These are phyloP conservation scores for Idaea straminata DNA, from an alignment of 2,888 invertebrate genomes.

Conservation along the genomic window DNA sequence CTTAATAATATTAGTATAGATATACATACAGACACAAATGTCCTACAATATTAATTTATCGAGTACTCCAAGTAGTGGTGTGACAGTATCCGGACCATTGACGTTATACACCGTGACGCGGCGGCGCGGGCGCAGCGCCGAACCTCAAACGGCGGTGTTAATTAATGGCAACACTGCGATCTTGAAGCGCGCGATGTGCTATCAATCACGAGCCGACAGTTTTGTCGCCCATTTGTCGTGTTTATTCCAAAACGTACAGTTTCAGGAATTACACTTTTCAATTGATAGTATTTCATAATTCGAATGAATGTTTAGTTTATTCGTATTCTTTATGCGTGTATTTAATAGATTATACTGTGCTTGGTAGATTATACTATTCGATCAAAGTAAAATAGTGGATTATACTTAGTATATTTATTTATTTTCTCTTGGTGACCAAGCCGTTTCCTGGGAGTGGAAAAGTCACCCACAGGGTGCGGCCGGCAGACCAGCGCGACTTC, in stretches of 20 bases:
- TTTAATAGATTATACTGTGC: no score
- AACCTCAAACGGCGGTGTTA: conserved; percentile 50
- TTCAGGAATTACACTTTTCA: background rate
- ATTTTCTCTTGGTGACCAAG: no score
- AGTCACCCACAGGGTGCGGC: no score
- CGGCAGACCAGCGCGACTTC: no score
- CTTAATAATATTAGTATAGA: no score
- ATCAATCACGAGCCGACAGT: conserved; percentile 62
- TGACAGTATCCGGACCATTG: conserved; percentile 53
- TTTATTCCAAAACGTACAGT: conserved; percentile 1
- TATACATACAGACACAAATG: no score
- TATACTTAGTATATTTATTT: no score
- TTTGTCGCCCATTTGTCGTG: conserved; percentile 58
- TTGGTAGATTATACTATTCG: no score
- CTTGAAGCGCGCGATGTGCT: conserved; percentile 67
- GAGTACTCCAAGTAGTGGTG: conserved; percentile 37
- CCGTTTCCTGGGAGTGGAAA: no score
- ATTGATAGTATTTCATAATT: background rate
- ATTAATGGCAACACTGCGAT: conserved; percentile 68
- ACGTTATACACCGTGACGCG: conserved; percentile 42
- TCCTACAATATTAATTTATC: background rate
- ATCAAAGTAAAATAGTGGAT: no score
- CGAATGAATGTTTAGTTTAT: background rate
- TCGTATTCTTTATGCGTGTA: no score
- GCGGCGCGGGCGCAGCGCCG: conserved; percentile 22